These are phyloP conservation scores for Periophthalmus modestus DNA, from an alignment of 2,113 vertebrate genomes.

Conservation along the genomic window DNA sequence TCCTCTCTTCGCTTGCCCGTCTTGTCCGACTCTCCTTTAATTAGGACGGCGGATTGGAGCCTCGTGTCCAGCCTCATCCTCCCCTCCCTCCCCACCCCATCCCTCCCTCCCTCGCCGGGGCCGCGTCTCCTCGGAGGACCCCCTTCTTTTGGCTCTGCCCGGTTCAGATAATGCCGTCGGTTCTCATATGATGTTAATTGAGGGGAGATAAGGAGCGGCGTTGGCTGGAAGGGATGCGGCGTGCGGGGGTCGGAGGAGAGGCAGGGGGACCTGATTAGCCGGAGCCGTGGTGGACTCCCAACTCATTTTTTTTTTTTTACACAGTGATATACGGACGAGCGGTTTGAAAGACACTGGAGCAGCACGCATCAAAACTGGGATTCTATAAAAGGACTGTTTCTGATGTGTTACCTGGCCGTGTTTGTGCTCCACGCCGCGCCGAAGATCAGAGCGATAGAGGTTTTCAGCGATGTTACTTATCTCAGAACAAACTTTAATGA, in stretches of 20 bases:
- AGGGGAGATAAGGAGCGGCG: slow-evolving; percentile 71
- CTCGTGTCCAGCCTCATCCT: slow-evolving; percentile 29
- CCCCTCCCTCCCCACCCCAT: too few species aligned
- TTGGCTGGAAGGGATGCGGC: slow-evolving; percentile 59
- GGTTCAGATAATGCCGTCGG: slow-evolving; percentile 68
- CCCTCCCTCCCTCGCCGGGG: not conserved
- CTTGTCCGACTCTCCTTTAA: slow-evolving; percentile 67
- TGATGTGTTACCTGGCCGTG: slow-evolving; percentile 35
- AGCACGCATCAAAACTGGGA: slow-evolving; percentile 23
- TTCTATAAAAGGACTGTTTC: slow-evolving; percentile 26
- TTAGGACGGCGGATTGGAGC: slow-evolving; percentile 60
- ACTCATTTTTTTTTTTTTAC: slow-evolving; percentile 37
- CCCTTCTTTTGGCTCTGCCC: slow-evolving; percentile 62
- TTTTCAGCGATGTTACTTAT: not conserved
- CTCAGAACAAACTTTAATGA: not conserved
- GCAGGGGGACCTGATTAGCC: slow-evolving; percentile 66
- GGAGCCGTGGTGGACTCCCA: slow-evolving; percentile 63
- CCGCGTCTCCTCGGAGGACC: slow-evolving; percentile 55
- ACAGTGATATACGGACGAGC: slow-evolving; percentile 29
- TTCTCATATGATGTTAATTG: slow-evolving; percentile 72
- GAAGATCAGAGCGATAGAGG: not conserved
- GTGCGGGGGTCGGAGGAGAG: slow-evolving; percentile 45
- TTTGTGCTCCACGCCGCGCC: slow-evolving; percentile 10
- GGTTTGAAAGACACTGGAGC: slow-evolving; percentile 27
- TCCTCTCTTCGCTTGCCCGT: slow-evolving; percentile 44